Conservation (phyloP, 2,797 vertebrate genomes). For the Carapus acus region DNA sequence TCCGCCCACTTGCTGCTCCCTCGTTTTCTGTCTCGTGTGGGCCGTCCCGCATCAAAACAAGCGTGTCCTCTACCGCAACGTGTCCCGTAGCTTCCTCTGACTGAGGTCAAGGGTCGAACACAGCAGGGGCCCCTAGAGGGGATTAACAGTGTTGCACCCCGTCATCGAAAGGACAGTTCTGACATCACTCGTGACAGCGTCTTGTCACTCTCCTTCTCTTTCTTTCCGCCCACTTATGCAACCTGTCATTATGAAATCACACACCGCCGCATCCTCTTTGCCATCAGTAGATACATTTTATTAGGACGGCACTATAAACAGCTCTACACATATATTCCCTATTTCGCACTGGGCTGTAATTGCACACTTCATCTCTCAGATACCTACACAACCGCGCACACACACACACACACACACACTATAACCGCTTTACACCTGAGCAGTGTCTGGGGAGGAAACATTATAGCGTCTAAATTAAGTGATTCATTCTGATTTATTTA, state of each 20-base stretch:
- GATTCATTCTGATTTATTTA: conserved; percentile 62
- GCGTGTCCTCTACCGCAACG: too few species aligned
- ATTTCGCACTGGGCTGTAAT: conserved; percentile 38
- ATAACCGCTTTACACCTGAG: conserved; percentile 45
- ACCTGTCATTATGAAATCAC: conserved; percentile 19
- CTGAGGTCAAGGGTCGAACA: conserved; percentile 53
- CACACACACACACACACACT: conserved; percentile 17
- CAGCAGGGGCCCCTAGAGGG: conserved; percentile 54
- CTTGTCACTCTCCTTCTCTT: conserved; percentile 16
- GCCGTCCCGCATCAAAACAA: too few species aligned
- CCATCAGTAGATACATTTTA: conserved; percentile 46
- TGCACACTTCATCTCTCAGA: conserved; percentile 33
- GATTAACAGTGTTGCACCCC: conserved; percentile 47
- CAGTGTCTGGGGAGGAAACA: conserved; percentile 27
- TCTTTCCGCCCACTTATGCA: conserved; percentile 14
- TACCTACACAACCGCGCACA: conserved; percentile 23
- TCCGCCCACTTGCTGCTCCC: conserved; percentile 36
- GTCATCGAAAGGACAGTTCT: conserved; percentile 16
- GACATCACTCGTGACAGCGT: neutral
- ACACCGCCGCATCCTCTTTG: conserved; percentile 4
- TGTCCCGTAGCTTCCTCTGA: conserved; percentile 51
- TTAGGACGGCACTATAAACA: conserved; percentile 1
- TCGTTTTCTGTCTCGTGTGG: conserved; percentile 36
- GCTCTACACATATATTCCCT: conserved; percentile 40
- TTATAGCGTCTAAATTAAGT: conserved; percentile 50